Evolutionary conservation across 2,797 vertebrate genomes (phyloP), one percentile per base, ranked within the genome.

Genomic region (Crenichthys baileyi): DNA sequence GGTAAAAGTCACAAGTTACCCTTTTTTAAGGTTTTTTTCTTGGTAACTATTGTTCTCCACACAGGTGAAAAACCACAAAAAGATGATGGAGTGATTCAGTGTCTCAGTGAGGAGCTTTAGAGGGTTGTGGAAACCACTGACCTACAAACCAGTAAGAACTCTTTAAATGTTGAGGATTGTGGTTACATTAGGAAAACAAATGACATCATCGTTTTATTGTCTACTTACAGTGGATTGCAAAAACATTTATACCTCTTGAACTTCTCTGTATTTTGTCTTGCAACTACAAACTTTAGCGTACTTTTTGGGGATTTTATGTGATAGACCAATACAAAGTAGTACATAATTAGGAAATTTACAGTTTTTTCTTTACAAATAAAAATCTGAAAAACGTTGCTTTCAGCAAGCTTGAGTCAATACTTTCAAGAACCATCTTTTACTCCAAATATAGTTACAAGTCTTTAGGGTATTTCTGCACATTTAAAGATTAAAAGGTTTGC

Each of bases 41-140:
- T 22, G 1, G 73, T 79, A 29, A 80, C 50, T 75, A 83, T 89
- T 91, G 89, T 90, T 90, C 87, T 73, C 7, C 0, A 61, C 7
- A 20, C 78, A 80, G 78, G 16, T 13, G 78, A 86, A 76, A 5
- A 79, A 90, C 91, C 90, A 73, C 89, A 76, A 78, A 84, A 77
- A 83, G 88, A 92, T 78, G 87, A 89, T 82, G 85, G 29, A 77
- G 74, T 90, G 88, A 93, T 81, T 91, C 80, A 89, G 65, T 15
- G 55, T 78, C 79, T 71, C 76, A 9, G 29, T 44, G 24, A 50
- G 67, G 80, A 51, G 91, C 82, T 73, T 13, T 75, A 60, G 79
- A 75, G 83, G 70, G 73, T 84, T 88, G 44, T 73, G 75, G 75
- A 81, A 71, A 51, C 67, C 51, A 51, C 75, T 48, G 36, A 74